Conservation (phyloP, 2,888 invertebrate genomes). For the Cordilura impudica region DNA sequence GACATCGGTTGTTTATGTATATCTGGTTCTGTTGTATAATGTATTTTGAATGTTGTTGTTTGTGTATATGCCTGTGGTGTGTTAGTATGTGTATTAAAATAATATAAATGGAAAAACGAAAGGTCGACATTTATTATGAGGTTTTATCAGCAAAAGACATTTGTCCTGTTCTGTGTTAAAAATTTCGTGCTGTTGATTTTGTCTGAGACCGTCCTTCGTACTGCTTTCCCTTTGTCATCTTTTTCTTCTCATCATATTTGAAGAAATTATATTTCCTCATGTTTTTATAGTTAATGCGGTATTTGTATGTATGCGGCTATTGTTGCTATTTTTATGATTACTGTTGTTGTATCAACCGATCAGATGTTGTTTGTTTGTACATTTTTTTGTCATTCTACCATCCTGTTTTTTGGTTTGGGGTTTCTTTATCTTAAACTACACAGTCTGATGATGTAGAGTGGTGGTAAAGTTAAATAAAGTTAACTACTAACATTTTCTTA, state of each 20-base stretch:
- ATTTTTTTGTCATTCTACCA: background rate
- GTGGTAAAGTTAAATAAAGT: conserved; percentile 17
- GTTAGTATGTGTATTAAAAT: conserved; percentile 66
- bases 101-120: conserved; percentile 78
- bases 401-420: background rate
- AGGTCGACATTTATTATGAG: conserved; percentile 78
- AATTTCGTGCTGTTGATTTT: conserved; percentile 28
- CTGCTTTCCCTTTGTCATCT: background rate
- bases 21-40: conserved; percentile 33
- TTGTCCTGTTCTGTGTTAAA: conserved; percentile 71
- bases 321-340: background rate
- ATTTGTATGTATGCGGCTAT: background rate
- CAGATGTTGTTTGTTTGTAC: background rate
- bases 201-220: conserved; percentile 13
- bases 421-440: background rate
- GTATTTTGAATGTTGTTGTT: conserved; percentile 30
- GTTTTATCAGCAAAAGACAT: conserved; percentile 77
- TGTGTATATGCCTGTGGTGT: background rate
- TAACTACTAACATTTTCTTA: conserved; percentile 9
- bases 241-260: conserved; percentile 28
- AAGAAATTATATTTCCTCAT: conserved; percentile 39
- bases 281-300: conserved; percentile 8
- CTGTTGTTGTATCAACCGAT: background rate
- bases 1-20: conserved; percentile 47
- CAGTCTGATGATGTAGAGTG: background rate